Base-by-base conservation (phyloP, 2,797 vertebrate species). In the Sebastes paucispinis region DNA sequence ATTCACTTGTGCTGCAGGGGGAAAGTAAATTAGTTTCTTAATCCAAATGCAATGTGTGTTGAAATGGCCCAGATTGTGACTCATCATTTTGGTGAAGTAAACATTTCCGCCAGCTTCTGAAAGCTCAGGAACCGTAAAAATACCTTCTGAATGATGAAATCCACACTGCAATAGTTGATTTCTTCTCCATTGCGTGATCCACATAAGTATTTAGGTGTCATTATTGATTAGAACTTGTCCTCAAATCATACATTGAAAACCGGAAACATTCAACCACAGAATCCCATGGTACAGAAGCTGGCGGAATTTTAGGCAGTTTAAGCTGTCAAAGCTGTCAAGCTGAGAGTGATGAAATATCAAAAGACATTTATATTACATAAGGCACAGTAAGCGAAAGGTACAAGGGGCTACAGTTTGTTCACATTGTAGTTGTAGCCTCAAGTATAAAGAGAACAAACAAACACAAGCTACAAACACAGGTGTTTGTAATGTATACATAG, bases 11-110 rank as follows among this genome's bases (percentile, higher is more conserved):
- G 29, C 59, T 60, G 7, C 24, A 69, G 62, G 43, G 39, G 43
- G 43, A 50, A 82, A 71, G 1, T n/a, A 27, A 50, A 81, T 73
- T 52, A 2, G 31, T 79, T 76, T 81, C 22, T 75, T 43, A 27
- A 64, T 65, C 24, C 18, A 69, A 34, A 55, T 60, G 32, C 25
- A 25, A 25, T 3, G 12, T 22, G 18, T 77, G n/a, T 32, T 59
- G 10, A 72, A 31, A 32, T 76, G n/a, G 27, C 18, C 24, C 25
- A 58, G 54, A 39, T 43, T 70, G 25, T 39, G 2, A 57, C 20
- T 34, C 5, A 54, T 36, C 6, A 43, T 36, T 71, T 69, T 24
- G 47, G n/a, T 47, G 22, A 50, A 20, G 27, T 58, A 27, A 16
- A 36, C n/a, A 10, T 70, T 65, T 71, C 22, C 4, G 43, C 18